These are phyloP conservation scores for Echiichthys vipera DNA, from an alignment of 2,797 vertebrate genomes.

Conservation along the genomic window DNA sequence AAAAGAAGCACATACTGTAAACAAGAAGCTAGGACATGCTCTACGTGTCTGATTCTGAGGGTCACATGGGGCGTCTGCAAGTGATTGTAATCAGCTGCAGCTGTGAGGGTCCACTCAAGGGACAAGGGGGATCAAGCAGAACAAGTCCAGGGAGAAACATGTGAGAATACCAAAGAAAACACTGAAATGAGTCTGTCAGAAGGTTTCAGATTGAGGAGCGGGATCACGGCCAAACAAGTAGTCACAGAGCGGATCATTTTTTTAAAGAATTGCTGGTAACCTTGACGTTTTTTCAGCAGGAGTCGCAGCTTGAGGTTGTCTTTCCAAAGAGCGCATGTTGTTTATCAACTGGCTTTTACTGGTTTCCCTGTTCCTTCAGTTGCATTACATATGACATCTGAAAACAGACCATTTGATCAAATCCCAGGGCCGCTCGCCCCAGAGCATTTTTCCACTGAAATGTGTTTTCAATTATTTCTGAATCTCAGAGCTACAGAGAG, in stretches of 20 bases:
- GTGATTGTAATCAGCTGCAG: constrained; percentile 47
- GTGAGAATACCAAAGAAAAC: constrained; percentile 58
- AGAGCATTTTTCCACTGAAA: constrained; percentile 72
- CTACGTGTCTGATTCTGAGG: constrained; percentile 30
- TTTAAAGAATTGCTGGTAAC: constrained; percentile 16
- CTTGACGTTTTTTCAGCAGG: constrained; percentile 35
- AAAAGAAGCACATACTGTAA: constrained; percentile 54
- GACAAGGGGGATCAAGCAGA: constrained; percentile 39
- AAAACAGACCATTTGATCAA: constrained; percentile 61
- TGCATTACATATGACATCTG: constrained; percentile 60
- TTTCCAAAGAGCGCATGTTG: constrained; percentile 45
- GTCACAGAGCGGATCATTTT: constrained; percentile 9
- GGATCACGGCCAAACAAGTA: constrained; percentile 45
- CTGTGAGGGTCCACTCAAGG: constrained; percentile 47
- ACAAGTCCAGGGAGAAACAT: constrained; percentile 40
- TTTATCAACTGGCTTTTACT: constrained; percentile 53
- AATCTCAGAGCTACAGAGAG: constrained; percentile 47
- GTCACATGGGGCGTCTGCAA: constrained; percentile 20
- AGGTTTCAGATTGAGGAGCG: constrained; percentile 40
- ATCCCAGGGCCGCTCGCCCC: constrained; percentile 54
- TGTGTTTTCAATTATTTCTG: constrained; percentile 72
- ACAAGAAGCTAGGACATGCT: constrained; percentile 55
- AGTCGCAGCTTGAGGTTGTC: constrained; percentile 30
- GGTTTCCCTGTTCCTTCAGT: constrained; percentile 42
- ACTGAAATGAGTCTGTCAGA: constrained; percentile 45